A percentile compares a stretch with the other conserved stretches of the same genome.
Evolutionary conservation across 2,113 vertebrate species (phyloP).

Genomic region (Oreochromis tanganicae): DNA sequence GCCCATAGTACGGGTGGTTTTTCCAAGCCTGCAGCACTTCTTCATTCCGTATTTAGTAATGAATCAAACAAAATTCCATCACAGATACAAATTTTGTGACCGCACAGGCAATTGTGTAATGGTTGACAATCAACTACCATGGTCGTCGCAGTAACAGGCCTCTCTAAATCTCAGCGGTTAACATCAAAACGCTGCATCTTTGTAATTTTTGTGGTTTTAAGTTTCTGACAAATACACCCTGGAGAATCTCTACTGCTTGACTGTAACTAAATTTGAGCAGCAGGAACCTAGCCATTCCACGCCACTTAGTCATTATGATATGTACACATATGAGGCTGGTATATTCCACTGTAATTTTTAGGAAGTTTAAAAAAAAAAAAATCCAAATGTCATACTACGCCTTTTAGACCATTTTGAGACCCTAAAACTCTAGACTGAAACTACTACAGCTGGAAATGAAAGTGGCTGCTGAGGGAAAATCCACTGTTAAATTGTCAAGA

Average conservation of each 20-base stretch:
- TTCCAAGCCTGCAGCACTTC: neutral
- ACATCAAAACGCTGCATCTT: neutral
- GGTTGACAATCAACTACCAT: neutral
- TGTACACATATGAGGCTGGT: neutral
- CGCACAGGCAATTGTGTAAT: neutral
- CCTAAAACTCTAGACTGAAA: neutral
- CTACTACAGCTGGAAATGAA: neutral
- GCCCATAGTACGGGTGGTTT: neutral
- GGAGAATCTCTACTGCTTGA: neutral
- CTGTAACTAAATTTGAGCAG: neutral
- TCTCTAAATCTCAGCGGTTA: neutral
- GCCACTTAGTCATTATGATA: neutral
- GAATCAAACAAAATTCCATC: neutral
- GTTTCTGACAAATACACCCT: neutral
- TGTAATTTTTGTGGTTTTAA: neutral
- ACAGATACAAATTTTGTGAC: neutral
- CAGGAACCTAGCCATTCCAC: neutral
- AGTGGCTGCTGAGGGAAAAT: neutral
- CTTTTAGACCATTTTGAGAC: neutral
- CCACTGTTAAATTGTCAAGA: neutral
- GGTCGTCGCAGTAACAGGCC: neutral
- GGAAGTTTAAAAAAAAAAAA: neutral
- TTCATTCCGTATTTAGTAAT: neutral
- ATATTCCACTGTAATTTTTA: neutral
- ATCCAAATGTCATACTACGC: neutral